phyloP scores from a whole-genome alignment of 2,888 invertebrate genomes.

The Dasysyrphus tricinctus region DNA sequence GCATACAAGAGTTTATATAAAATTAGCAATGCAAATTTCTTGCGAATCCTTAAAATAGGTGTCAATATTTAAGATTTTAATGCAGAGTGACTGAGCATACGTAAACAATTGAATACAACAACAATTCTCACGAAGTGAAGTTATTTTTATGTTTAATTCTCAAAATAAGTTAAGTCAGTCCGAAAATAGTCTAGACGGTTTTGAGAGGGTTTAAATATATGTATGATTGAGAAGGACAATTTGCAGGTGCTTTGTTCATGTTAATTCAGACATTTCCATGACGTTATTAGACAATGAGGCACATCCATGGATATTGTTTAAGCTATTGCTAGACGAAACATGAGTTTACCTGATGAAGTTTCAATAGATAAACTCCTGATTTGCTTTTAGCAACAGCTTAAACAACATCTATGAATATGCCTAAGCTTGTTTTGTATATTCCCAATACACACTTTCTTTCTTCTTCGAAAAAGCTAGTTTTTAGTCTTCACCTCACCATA shows the following conservation, averaged over 20 bases:
- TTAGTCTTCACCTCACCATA: too few species aligned
- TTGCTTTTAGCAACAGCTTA: too few species aligned
- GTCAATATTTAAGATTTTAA: not conserved
- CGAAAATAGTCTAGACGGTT: conserved; percentile 6
- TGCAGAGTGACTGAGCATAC: not conserved
- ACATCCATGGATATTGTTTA: too few species aligned
- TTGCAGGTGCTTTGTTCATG: not conserved
- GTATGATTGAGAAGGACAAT: not conserved
- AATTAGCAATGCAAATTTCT: conserved; percentile 32
- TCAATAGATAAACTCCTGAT: too few species aligned
- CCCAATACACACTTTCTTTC: too few species aligned
- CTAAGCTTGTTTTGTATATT: too few species aligned
- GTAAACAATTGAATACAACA: not conserved
- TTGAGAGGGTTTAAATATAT: not conserved
- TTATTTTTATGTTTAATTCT: not conserved
- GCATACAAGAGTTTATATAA: not conserved
- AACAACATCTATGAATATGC: too few species aligned
- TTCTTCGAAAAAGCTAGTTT: too few species aligned
- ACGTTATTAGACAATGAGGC: too few species aligned
- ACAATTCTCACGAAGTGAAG: not conserved
- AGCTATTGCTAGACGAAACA: too few species aligned
- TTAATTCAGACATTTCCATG: not conserved
- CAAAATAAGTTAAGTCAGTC: not conserved
- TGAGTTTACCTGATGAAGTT: too few species aligned
- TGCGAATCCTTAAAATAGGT: conserved; percentile 12